Conservation (phyloP, 1,140 invertebrate genomes). For the Pogonognathellus flavescens region DNA sequence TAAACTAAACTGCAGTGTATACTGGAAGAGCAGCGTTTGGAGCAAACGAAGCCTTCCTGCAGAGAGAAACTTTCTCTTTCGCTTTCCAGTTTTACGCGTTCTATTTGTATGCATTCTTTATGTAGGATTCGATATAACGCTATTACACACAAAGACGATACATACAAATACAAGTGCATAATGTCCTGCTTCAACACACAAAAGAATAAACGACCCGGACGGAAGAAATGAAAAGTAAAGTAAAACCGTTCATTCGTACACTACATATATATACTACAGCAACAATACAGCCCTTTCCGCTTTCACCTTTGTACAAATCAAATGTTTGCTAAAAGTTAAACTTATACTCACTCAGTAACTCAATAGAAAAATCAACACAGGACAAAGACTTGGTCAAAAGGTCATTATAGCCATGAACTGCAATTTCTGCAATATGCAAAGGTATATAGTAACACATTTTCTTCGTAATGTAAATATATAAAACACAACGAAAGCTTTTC, state of each 20-base stretch:
- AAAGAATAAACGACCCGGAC: constrained; percentile 38
- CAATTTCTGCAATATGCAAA: no score
- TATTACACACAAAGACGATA: constrained; percentile 5
- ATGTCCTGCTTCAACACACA: not conserved
- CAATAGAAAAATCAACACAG: no score
- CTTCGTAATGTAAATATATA: no score
- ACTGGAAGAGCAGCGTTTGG: not conserved
- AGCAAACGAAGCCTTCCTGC: not conserved
- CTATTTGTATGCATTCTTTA: not conserved
- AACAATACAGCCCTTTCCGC: not conserved
- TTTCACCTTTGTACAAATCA: not conserved
- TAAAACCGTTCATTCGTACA: constrained; percentile 29
- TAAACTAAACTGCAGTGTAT: no score
- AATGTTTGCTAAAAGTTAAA: not conserved
- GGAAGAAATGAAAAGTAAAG: constrained; percentile 26
- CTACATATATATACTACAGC: not conserved
- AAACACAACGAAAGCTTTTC: no score
- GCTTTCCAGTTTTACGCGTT: not conserved
- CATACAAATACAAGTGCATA: not conserved
- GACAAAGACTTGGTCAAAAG: no score
- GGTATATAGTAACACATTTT: no score
- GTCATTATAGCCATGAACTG: no score
- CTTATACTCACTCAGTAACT: no score
- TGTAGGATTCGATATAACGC: not conserved
- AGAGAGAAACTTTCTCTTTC: not conserved